Conservation (phyloP, 2,113 vertebrate species). For the Gallinago jamesoni region DNA sequence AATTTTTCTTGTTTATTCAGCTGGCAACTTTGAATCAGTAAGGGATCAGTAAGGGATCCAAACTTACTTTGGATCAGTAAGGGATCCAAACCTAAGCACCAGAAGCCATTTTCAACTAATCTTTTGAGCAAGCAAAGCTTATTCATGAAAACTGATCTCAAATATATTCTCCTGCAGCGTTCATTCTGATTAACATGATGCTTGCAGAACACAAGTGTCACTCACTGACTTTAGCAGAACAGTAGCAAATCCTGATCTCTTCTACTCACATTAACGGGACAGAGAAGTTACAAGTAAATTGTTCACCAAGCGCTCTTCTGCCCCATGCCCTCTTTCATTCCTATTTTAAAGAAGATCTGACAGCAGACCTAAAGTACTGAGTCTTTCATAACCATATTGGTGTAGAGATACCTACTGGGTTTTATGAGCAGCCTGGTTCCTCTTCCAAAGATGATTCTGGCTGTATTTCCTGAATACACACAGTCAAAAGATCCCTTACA, state of each 20-base stretch:
- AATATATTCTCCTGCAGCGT: not conserved
- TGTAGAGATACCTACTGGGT: not conserved
- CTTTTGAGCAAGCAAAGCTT: not conserved
- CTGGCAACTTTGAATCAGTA: not conserved
- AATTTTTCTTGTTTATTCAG: not conserved
- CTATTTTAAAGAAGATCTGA: not conserved
- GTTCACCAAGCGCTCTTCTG: not conserved
- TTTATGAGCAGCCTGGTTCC: conserved; percentile 12
- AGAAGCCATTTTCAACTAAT: not conserved
- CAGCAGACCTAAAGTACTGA: not conserved
- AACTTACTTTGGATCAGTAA: not conserved
- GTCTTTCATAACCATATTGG: not conserved
- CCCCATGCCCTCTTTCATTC: not conserved
- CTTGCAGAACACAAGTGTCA: not conserved
- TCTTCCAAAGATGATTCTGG: not conserved
- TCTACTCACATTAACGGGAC: not conserved
- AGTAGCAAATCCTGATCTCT: not conserved
- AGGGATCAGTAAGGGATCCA: no score
- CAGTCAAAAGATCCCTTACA: not conserved
- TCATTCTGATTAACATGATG: not conserved
- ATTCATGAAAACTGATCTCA: not conserved
- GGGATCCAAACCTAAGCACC: not conserved
- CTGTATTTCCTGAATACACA: not conserved
- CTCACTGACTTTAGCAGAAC: not conserved
- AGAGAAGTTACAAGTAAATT: not conserved